Evolutionary conservation across 1,140 invertebrate species (phyloP).

Genomic region (Cotesia chilonis): DNA sequence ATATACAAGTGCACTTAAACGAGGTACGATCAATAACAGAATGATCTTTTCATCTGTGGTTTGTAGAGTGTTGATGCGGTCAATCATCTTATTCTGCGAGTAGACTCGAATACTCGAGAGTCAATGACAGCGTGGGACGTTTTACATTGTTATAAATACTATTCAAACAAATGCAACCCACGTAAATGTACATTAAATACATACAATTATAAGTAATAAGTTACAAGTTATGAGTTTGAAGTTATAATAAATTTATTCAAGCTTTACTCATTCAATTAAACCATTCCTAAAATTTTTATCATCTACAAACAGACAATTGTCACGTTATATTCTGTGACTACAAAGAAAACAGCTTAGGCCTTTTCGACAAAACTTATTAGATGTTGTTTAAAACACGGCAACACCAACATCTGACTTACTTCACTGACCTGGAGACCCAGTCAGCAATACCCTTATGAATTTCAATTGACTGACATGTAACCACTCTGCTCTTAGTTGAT

Average conservation of each 20-base stretch:
- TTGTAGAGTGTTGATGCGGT: constrained; percentile 5
- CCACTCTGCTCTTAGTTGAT: constrained; percentile 9
- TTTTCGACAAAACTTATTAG: not conserved
- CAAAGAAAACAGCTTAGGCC: not conserved
- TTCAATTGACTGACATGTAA: constrained; percentile 44
- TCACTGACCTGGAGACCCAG: constrained; percentile 63
- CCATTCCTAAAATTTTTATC: no score
- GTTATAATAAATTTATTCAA: no score
- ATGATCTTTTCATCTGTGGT: constrained; percentile 14
- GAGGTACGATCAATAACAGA: constrained; percentile 2
- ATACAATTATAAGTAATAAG: no score
- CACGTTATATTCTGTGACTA: not conserved
- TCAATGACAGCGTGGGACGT: constrained; percentile 9
- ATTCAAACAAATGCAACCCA: constrained; percentile 2
- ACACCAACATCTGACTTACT: constrained; percentile 57
- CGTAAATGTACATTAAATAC: not conserved
- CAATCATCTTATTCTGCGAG: constrained; percentile 13
- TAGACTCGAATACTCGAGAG: constrained; percentile 2
- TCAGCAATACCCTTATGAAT: constrained; percentile 51
- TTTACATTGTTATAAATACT: not conserved
- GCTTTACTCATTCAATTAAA: no score
- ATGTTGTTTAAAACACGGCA: constrained; percentile 31
- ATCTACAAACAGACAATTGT: not conserved
- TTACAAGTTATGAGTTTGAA: no score
- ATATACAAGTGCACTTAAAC: constrained; percentile 3